Conservation (phyloP, 2,797 vertebrate genomes). For the Diglossa cyanea region DNA sequence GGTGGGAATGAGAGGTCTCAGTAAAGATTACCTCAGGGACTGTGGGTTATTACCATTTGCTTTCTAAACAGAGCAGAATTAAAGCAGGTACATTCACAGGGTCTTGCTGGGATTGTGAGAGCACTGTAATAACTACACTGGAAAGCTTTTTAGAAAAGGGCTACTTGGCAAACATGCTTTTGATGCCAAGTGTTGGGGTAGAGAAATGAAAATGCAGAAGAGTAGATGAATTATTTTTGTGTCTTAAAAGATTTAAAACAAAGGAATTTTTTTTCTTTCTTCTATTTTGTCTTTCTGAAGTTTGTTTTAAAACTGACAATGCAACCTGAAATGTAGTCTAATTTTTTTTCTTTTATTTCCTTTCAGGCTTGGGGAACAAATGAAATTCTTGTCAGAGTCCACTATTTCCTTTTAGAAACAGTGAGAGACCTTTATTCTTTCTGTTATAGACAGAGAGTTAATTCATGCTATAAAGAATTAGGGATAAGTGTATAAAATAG, state of each 20-base stretch:
- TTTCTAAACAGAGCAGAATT: slow-evolving; percentile 25
- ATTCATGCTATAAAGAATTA: too few relatives aligned
- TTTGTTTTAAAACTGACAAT: background rate
- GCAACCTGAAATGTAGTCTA: background rate
- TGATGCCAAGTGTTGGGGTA: background rate
- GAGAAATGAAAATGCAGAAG: background rate
- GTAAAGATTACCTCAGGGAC: background rate
- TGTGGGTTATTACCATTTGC: background rate
- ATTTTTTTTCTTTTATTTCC: background rate
- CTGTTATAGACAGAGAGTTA: too few relatives aligned
- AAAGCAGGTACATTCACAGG: background rate
- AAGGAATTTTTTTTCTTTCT: background rate
- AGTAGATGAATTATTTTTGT: background rate
- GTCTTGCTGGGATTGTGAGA: background rate
- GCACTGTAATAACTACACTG: background rate
- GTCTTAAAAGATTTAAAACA: background rate
- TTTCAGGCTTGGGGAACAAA: slow-evolving; percentile 68
- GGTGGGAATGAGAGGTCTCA: background rate
- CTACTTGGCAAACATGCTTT: background rate
- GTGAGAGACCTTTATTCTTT: background rate
- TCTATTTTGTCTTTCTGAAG: background rate
- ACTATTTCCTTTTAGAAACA: background rate
- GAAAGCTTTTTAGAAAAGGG: background rate
- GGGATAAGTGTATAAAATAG: too few relatives aligned
- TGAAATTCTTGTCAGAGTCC: slow-evolving; percentile 26